Conservation (phyloP, 2,888 invertebrate genomes). For the Drosophila pseudotakahashii region DNA sequence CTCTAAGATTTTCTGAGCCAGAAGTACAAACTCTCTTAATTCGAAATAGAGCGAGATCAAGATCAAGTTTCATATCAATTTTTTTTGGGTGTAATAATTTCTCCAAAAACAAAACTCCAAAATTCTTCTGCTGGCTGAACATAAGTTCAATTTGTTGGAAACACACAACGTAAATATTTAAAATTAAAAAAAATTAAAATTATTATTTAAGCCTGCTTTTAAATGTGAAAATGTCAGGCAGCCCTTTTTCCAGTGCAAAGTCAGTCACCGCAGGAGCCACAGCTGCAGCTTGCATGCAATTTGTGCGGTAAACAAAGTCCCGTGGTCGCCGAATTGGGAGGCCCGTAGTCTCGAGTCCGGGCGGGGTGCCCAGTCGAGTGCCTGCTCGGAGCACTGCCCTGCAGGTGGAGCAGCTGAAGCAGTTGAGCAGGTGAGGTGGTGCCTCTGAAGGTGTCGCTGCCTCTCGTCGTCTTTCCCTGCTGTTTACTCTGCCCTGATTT, state of each 20-base stretch:
- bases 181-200: no score
- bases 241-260: conserved; percentile 4
- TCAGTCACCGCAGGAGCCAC: conserved; percentile 28
- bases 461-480: background rate
- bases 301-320: conserved; percentile 56
- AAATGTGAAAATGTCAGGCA: no score
- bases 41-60: no score
- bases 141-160: no score
- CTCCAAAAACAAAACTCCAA: no score
- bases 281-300: conserved; percentile 51
- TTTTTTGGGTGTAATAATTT: no score
- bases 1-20: no score
- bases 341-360: conserved; percentile 7
- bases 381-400: conserved; percentile 31
- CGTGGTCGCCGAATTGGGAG: conserved; percentile 6
- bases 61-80: no score
- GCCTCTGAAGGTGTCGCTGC: conserved; percentile 13
- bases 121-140: no score
- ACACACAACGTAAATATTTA: no score
- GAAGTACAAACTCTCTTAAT: no score
- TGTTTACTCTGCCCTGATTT: conserved; percentile 37
- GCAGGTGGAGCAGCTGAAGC: conserved; percentile 19
- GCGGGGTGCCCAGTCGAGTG: conserved; percentile 28
- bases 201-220: no score
- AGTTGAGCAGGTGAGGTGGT: background rate